These are phyloP conservation scores for Melitaea cinxia DNA, from an alignment of 1,140 invertebrate species.

Conservation along the genomic window DNA sequence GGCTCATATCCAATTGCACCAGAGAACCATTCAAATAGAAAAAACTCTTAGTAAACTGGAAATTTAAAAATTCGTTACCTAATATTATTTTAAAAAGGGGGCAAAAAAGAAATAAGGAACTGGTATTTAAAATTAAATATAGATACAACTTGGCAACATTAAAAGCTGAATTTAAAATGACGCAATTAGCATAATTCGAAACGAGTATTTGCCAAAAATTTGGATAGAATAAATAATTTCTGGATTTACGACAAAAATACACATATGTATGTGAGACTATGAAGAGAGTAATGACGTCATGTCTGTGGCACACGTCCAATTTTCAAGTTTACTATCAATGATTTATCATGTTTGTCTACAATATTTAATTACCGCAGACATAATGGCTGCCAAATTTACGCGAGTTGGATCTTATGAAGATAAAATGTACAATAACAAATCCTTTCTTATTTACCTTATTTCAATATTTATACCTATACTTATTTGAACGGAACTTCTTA, in stretches of 20 bases:
- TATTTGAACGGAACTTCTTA: no score
- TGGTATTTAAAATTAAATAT: background rate
- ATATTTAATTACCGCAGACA: constrained; percentile 5
- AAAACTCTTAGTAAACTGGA: no score
- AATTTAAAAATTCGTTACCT: no score
- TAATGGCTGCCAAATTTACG: constrained; percentile 9
- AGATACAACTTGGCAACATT: background rate
- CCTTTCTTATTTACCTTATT: background rate
- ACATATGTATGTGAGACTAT: no score
- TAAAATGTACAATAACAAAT: background rate
- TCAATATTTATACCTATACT: background rate
- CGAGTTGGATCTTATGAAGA: constrained; percentile 2
- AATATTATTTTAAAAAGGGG: no score
- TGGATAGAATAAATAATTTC: constrained; percentile 2
- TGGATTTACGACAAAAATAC: constrained; percentile 1
- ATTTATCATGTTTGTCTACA: constrained; percentile 17
- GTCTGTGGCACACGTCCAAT: constrained; percentile 7
- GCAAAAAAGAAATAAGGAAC: no score
- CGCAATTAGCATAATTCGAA: constrained; percentile 30
- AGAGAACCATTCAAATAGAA: no score
- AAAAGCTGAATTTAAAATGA: constrained; percentile 13
- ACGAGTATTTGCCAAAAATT: constrained; percentile 28
- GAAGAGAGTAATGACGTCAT: constrained; percentile 7
- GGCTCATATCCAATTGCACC: no score
- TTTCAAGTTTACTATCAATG: constrained; percentile 7